A percentile compares a stretch with the other conserved stretches of the same genome.
phyloP scores from a whole-genome alignment of 2,113 vertebrate species.

The Pristiophorus japonicus region DNA sequence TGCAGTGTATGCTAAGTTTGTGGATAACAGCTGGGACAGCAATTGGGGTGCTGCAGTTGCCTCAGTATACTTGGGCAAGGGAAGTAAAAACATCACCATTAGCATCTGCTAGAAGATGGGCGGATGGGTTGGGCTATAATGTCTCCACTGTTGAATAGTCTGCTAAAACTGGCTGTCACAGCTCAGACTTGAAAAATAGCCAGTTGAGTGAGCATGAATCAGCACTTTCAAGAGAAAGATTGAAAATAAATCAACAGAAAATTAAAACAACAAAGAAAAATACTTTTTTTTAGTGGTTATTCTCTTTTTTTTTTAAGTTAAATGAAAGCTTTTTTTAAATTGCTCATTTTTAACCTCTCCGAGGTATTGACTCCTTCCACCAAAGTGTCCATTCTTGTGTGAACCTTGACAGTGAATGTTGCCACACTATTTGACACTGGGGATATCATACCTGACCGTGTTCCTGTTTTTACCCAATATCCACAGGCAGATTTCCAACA shows the following conservation, averaged over 20 bases:
- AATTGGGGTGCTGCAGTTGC: not conserved
- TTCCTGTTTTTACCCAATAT: not conserved
- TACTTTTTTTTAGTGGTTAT: not conserved
- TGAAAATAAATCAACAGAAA: not conserved
- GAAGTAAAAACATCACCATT: not conserved
- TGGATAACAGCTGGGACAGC: not conserved
- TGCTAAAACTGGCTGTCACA: not conserved
- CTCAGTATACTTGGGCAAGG: not conserved
- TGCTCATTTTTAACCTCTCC: not conserved
- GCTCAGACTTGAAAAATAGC: not conserved
- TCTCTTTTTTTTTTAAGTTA: not conserved
- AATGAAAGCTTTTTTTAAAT: not conserved
- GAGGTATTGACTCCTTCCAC: not conserved
- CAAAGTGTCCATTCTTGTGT: not conserved
- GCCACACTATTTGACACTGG: not conserved
- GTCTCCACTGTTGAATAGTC: not conserved
- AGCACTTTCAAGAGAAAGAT: not conserved
- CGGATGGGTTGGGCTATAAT: not conserved
- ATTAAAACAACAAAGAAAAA: not conserved
- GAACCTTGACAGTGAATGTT: not conserved
- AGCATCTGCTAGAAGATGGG: not conserved
- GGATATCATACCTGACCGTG: not conserved
- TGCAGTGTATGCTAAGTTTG: not conserved
- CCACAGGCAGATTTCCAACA: not conserved
- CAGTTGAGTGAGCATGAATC: not conserved